phyloP scores from a whole-genome alignment of 92 coral and sea anemone species.

The Epizoanthus rinbou region DNA sequence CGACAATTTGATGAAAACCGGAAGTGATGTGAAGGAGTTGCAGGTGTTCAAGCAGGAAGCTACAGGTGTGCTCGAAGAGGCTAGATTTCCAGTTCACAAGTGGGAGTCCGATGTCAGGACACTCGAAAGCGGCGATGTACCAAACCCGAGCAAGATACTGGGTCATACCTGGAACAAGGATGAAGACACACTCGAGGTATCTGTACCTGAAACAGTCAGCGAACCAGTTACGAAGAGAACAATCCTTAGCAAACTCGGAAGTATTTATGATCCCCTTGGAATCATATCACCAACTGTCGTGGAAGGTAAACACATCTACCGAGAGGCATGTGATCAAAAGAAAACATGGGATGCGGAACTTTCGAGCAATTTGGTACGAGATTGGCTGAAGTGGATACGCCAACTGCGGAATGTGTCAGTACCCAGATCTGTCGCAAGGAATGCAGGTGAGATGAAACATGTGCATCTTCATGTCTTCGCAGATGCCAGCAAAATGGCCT shows the following conservation, averaged over 20 bases:
- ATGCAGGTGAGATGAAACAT: conserved; percentile 20
- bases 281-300: conserved; percentile 59
- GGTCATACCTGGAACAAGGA: conserved; percentile 58
- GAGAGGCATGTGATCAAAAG: conserved; percentile 58
- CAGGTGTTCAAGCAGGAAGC: conserved; percentile 49
- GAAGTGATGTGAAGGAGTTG: conserved; percentile 20
- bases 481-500: conserved; percentile 71
- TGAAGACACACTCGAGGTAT: conserved; percentile 45
- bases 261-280: conserved; percentile 66
- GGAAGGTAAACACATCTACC: conserved; percentile 58
- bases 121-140: conserved; percentile 45
- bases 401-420: conserved; percentile 57
- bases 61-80: conserved; percentile 50
- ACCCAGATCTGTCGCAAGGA: conserved; percentile 53
- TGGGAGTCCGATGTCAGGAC: conserved; percentile 55
- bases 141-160: conserved; percentile 60
- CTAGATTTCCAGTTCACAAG: conserved; percentile 62
- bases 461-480: conserved; percentile 68
- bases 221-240: conserved; percentile 52
- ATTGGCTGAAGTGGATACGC: conserved; percentile 60
- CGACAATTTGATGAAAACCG: conserved; percentile 52
- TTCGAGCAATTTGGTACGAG: conserved; percentile 9
- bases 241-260: conserved; percentile 56
- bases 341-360: conserved; percentile 57
- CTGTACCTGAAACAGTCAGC: background rate